These are phyloP conservation scores for Eristalinus aeneus DNA, from an alignment of 2,888 invertebrate genomes.

Conservation along the genomic window DNA sequence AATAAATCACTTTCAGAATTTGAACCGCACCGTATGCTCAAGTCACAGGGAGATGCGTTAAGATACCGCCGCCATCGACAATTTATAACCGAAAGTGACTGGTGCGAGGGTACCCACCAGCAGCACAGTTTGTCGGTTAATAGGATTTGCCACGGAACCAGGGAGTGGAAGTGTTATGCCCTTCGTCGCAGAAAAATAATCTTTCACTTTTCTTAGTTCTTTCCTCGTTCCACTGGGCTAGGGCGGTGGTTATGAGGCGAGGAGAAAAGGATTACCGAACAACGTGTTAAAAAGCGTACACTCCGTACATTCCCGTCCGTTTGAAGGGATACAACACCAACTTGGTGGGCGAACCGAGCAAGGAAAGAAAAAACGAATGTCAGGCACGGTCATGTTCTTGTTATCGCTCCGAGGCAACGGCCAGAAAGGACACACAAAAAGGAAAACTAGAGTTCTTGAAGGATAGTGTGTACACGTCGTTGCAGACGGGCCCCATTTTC, in stretches of 20 bases:
- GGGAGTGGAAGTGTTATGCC: conserved; percentile 3
- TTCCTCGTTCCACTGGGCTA: background rate
- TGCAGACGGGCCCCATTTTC: conserved; percentile 6
- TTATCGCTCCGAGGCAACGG: conserved; percentile 30
- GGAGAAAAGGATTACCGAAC: conserved; percentile 36
- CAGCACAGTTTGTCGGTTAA: conserved; percentile 9
- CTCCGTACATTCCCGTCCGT: background rate
- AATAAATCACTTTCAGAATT: conserved; percentile 55
- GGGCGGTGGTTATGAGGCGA: no score
- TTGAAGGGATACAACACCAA: background rate
- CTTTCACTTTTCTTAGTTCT: conserved; percentile 36
- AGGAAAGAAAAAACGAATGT: background rate
- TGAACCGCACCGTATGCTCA: conserved; percentile 43
- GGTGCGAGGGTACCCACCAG: conserved; percentile 4
- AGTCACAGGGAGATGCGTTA: conserved; percentile 53
- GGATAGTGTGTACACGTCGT: background rate
- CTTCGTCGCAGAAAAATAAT: conserved; percentile 24
- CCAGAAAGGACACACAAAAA: background rate
- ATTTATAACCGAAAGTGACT: conserved; percentile 51
- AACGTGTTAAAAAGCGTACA: conserved; percentile 20
- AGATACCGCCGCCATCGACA: conserved; percentile 34
- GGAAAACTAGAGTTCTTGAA: background rate
- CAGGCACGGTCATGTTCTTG: conserved; percentile 28
- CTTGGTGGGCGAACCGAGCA: background rate
- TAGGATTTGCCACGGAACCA: conserved; percentile 24